phyloP scores from a whole-genome alignment of 2,888 invertebrate species.

The Camptogramma bilineatum region DNA sequence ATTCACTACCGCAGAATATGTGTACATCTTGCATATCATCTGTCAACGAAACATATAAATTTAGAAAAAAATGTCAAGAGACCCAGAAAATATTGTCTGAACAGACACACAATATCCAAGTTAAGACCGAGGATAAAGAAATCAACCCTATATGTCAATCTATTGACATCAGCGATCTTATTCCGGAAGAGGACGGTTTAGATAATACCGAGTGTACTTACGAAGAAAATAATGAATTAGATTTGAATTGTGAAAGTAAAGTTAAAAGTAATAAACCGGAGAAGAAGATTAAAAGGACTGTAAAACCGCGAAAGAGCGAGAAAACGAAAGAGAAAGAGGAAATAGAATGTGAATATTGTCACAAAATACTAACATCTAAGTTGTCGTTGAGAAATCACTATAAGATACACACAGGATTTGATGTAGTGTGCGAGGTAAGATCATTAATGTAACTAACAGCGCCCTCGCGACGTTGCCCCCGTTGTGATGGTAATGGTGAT shows the following conservation, averaged over 20 bases:
- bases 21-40: slow-evolving; percentile 52
- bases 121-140: slow-evolving; percentile 45
- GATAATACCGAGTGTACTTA: slow-evolving; percentile 54
- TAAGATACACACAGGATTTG: slow-evolving; percentile 78
- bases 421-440: slow-evolving; percentile 64
- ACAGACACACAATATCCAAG: slow-evolving; percentile 24
- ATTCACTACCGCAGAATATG: slow-evolving; percentile 54
- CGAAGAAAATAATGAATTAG: slow-evolving; percentile 43
- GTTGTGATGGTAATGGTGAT: too few relatives aligned
- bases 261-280: slow-evolving; percentile 10
- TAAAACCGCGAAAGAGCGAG: slow-evolving; percentile 48
- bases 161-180: slow-evolving; percentile 57
- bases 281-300: slow-evolving; percentile 38
- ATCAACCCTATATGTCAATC: slow-evolving; percentile 12
- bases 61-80: slow-evolving; percentile 55
- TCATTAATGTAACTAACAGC: too few relatives aligned
- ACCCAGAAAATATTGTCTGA: slow-evolving; percentile 47
- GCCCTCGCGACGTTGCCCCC: too few relatives aligned
- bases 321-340: slow-evolving; percentile 57
- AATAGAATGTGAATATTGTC: slow-evolving; percentile 75
- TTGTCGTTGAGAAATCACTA: slow-evolving; percentile 74
- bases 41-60: slow-evolving; percentile 52
- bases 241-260: slow-evolving; percentile 8
- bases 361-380: slow-evolving; percentile 73
- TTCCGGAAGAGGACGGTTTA: slow-evolving; percentile 40